Conservation (phyloP, 1,140 invertebrate genomes). For the Drosophila oshimai region DNA sequence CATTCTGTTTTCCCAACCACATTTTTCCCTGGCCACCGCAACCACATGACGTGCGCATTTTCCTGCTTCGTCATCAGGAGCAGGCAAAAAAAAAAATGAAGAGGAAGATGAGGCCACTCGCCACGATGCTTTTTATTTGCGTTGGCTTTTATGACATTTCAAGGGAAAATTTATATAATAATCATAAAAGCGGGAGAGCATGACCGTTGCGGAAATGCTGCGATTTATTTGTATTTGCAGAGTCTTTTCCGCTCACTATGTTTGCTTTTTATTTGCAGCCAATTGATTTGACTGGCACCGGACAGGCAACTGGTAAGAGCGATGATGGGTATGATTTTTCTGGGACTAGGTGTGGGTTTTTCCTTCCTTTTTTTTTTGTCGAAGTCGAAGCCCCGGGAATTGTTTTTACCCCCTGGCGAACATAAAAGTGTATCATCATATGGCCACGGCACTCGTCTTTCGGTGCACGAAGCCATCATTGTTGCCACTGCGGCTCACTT, state of each 20-base stretch:
- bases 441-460: conserved; percentile 6
- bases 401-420: conserved; percentile 47
- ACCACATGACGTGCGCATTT: conserved; percentile 56
- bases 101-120: conserved; percentile 29
- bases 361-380: background rate
- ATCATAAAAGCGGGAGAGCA: conserved; percentile 74
- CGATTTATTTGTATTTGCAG: conserved; percentile 77
- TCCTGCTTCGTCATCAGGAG: conserved; percentile 17
- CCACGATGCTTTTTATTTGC: conserved; percentile 60
- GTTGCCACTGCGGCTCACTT: conserved; percentile 49
- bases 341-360: background rate
- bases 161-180: conserved; percentile 74
- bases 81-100: background rate
- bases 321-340: conserved; percentile 14
- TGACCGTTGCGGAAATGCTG: conserved; percentile 73
- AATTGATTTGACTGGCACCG: conserved; percentile 76
- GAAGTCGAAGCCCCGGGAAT: conserved; percentile 21
- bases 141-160: conserved; percentile 62
- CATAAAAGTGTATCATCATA: conserved; percentile 69
- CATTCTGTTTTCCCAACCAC: background rate
- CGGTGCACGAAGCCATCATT: conserved; percentile 36
- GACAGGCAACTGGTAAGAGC: conserved; percentile 10
- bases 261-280: conserved; percentile 66
- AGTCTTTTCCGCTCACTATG: conserved; percentile 40
- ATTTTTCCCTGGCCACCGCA: background rate